phyloP scores from a whole-genome alignment of 1,140 invertebrate genomes.

The Diorhabda elongata region DNA sequence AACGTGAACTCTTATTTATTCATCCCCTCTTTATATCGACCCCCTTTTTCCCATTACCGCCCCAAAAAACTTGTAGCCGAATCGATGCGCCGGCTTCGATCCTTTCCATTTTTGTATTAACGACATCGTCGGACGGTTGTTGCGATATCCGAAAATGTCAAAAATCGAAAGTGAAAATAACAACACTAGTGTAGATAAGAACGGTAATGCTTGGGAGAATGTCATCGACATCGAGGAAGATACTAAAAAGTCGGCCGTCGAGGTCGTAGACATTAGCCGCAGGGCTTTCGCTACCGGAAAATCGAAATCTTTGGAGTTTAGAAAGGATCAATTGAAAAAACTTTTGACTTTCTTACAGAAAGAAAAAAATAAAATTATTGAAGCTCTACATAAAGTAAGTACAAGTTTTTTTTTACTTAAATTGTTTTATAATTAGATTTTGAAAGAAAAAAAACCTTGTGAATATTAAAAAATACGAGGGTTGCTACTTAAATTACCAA shows the following conservation, averaged over 20 bases:
- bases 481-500: too few relatives aligned
- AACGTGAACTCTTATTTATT: too few relatives aligned
- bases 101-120: too few relatives aligned
- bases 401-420: not conserved
- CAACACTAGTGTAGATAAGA: not conserved
- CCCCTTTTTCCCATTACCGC: too few relatives aligned
- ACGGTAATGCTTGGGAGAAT: conserved; percentile 16
- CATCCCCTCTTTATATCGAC: too few relatives aligned
- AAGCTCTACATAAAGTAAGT: conserved; percentile 60
- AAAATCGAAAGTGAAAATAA: conserved; percentile 21
- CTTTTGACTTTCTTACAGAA: conserved; percentile 76
- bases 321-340: conserved; percentile 72
- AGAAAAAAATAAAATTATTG: conserved; percentile 65
- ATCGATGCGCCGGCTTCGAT: not conserved
- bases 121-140: too few relatives aligned
- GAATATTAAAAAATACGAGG: too few relatives aligned
- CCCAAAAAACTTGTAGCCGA: too few relatives aligned
- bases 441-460: too few relatives aligned
- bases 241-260: conserved; percentile 17
- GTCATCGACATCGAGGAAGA: conserved; percentile 10
- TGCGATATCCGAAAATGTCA: conserved; percentile 13
- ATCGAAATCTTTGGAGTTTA: conserved; percentile 71
- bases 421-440: not conserved
- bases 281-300: conserved; percentile 62
- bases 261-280: conserved; percentile 22